phyloP scores from a whole-genome alignment of 2,888 invertebrate genomes.

The Poecilobothrus nobilitatus region DNA sequence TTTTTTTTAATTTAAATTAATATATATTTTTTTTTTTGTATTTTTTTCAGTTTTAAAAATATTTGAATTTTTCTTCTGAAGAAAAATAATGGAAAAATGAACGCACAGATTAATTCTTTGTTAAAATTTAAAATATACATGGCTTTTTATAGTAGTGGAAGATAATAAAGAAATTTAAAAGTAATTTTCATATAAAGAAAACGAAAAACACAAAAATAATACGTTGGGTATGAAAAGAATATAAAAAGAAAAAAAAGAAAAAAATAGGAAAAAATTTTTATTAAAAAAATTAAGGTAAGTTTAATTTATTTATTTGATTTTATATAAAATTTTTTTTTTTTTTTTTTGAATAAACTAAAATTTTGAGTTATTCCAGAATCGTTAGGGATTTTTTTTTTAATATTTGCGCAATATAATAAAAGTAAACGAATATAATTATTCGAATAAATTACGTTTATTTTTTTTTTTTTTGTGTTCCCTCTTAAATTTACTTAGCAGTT shows the following conservation, averaged over 20 bases:
- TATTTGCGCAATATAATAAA: conserved; percentile 6
- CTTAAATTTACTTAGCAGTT: background rate
- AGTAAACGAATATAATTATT: conserved; percentile 4
- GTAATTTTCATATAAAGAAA: too few species aligned
- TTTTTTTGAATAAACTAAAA: too few species aligned
- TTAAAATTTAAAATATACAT: background rate
- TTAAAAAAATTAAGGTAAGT: background rate
- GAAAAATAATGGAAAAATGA: background rate
- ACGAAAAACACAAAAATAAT: too few species aligned
- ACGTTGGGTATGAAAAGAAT: background rate
- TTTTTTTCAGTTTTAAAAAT: background rate
- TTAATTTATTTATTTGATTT: too few species aligned
- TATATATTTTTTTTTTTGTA: background rate
- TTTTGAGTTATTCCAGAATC: too few species aligned
- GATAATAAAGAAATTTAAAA: background rate
- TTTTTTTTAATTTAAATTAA: background rate
- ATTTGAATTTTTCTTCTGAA: background rate
- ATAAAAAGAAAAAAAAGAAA: background rate
- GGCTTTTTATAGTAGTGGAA: background rate
- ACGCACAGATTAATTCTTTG: background rate
- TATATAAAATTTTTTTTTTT: too few species aligned
- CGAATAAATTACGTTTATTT: conserved; percentile 5
- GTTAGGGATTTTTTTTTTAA: too few species aligned
- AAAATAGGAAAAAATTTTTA: background rate
- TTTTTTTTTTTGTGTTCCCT: background rate